These are phyloP conservation scores for Colinus virginianus DNA, from an alignment of 2,113 vertebrate species.

Conservation along the genomic window DNA sequence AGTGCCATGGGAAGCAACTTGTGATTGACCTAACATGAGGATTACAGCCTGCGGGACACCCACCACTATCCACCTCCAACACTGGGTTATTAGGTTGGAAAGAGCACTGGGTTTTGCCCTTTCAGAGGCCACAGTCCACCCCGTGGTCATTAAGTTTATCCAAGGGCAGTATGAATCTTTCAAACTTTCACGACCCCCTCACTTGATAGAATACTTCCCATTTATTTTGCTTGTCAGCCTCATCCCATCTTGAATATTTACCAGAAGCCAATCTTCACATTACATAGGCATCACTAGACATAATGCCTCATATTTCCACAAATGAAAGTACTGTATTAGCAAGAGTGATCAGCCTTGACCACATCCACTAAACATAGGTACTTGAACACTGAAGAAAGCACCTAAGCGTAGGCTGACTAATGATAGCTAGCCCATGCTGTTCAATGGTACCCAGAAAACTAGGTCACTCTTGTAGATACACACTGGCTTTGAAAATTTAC, in stretches of 20 bases:
- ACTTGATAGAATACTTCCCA: background rate
- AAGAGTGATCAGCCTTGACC: background rate
- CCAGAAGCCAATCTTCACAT: background rate
- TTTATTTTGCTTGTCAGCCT: background rate
- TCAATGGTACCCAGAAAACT: background rate
- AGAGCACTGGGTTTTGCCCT: background rate
- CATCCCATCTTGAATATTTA: background rate
- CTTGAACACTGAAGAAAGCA: background rate
- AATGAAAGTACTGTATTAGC: background rate
- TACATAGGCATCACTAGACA: background rate
- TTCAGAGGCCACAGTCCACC: background rate
- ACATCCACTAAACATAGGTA: background rate
- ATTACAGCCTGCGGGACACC: background rate
- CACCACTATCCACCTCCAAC: fast-evolving
- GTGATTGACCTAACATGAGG: background rate
- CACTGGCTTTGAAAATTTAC: background rate
- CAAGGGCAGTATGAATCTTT: background rate
- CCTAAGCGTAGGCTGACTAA: background rate
- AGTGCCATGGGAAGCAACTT: background rate
- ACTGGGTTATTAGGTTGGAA: background rate
- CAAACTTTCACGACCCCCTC: background rate
- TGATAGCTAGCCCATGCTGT: fast-evolving
- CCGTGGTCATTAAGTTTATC: background rate
- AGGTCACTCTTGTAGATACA: background rate
- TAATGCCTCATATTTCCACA: background rate